A percentile compares a stretch with the other conserved stretches of the same genome.
phyloP scores from a whole-genome alignment of 2,888 invertebrate genomes.

The Noctua comes region DNA sequence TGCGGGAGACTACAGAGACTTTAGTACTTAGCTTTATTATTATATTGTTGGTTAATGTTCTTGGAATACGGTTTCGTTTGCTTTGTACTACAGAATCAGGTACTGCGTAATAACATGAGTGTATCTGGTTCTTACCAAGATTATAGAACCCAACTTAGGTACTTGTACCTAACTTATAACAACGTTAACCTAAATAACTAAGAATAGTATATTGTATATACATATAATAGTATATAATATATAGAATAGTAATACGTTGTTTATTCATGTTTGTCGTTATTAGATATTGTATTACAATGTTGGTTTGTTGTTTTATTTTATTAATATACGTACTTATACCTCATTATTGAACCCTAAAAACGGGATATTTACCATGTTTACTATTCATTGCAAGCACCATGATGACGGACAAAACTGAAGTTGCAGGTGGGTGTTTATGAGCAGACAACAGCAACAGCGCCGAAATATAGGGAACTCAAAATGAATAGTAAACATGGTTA shows the following conservation, averaged over 20 bases:
- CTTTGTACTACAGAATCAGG: not conserved
- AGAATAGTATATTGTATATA: too few species aligned
- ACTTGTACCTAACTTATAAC: not conserved
- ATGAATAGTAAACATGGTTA: too few species aligned
- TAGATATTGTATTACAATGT: not conserved
- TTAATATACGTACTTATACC: not conserved
- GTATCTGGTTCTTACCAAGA: not conserved
- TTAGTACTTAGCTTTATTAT: not conserved
- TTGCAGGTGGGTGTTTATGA: too few species aligned
- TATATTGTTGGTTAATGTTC: slow-evolving; percentile 5
- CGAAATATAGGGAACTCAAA: too few species aligned
- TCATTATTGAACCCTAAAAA: not conserved
- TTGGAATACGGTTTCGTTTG: not conserved
- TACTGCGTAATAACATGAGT: not conserved
- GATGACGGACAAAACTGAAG: too few species aligned
- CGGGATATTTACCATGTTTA: too few species aligned
- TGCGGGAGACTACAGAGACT: slow-evolving; percentile 2
- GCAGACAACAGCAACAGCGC: too few species aligned
- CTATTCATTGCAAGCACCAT: too few species aligned
- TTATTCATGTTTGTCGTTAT: too few species aligned
- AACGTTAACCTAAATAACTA: not conserved
- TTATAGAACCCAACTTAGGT: not conserved
- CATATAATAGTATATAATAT: too few species aligned
- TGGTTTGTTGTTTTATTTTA: not conserved
- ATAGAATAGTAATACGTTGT: too few species aligned